Conservation (phyloP, 2,797 vertebrate genomes). For the Sebastes oblongus region DNA sequence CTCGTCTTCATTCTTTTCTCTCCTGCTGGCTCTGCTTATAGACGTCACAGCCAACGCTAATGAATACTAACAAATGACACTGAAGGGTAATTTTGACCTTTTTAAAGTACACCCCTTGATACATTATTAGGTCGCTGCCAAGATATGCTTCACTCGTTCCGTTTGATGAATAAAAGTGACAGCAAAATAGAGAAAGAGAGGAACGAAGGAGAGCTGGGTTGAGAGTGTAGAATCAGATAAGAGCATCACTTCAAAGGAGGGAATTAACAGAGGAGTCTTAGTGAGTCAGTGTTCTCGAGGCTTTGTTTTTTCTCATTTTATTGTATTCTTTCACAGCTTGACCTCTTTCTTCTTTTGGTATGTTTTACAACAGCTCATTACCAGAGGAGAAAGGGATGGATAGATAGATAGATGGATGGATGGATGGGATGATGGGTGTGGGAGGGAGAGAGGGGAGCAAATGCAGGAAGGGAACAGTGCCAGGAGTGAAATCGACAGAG, state of each 20-base stretch:
- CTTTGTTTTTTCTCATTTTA: conserved; percentile 66
- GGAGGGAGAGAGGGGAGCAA: conserved; percentile 5
- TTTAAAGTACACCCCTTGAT: background rate
- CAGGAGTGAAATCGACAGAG: conserved; percentile 1
- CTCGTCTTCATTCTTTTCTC: background rate
- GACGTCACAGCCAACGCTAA: background rate
- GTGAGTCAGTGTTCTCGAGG: conserved; percentile 46
- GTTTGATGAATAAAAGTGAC: conserved; percentile 5
- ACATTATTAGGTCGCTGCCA: background rate
- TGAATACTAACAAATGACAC: conserved; percentile 13
- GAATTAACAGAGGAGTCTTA: conserved; percentile 39
- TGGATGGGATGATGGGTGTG: conserved; percentile 4
- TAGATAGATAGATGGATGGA: conserved; percentile 33
- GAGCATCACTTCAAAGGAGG: conserved; percentile 20
- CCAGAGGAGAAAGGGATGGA: conserved; percentile 63
- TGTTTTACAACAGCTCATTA: conserved; percentile 79
- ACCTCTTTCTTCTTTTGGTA: conserved; percentile 86
- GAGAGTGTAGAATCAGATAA: conserved; percentile 23
- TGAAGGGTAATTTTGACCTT: conserved; percentile 4
- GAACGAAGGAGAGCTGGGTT: background rate
- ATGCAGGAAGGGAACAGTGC: conserved; percentile 19
- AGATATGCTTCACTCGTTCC: background rate
- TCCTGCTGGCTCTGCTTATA: background rate
- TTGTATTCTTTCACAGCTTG: conserved; percentile 90
- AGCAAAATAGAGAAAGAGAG: background rate